Conservation (phyloP, 1,140 invertebrate genomes). For the Druon quercuslanigerum region DNA sequence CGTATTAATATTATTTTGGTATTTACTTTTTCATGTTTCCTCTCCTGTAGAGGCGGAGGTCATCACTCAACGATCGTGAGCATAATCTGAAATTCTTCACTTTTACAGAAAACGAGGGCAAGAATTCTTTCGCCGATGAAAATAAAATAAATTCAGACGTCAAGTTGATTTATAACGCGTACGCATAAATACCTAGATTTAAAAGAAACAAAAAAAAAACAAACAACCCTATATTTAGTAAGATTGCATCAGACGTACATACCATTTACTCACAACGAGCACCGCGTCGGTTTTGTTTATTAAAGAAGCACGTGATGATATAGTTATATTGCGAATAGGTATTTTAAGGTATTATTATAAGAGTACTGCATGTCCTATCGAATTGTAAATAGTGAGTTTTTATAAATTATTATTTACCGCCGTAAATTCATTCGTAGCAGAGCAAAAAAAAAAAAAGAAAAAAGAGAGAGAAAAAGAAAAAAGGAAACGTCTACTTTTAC, state of each 20-base stretch:
- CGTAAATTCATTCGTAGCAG: slow-evolving; percentile 34
- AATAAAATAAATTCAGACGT: slow-evolving; percentile 62
- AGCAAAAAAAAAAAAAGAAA: too few relatives aligned
- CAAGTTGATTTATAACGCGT: slow-evolving; percentile 66
- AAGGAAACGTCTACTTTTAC: background rate
- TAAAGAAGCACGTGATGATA: slow-evolving; percentile 66
- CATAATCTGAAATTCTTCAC: slow-evolving; percentile 56
- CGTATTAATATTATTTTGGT: slow-evolving; percentile 46
- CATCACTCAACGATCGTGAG: slow-evolving; percentile 62
- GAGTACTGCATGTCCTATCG: slow-evolving; percentile 69
- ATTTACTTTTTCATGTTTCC: slow-evolving; percentile 61
- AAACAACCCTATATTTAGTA: slow-evolving; percentile 43
- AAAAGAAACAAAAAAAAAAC: too few relatives aligned
- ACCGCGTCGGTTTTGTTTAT: slow-evolving; percentile 56
- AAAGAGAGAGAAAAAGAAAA: too few relatives aligned
- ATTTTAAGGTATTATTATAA: slow-evolving; percentile 59
- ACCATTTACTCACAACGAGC: slow-evolving; percentile 59
- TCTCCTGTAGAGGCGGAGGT: slow-evolving; percentile 58
- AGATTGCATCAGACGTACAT: slow-evolving; percentile 3
- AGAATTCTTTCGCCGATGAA: slow-evolving; percentile 65
- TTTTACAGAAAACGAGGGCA: slow-evolving; percentile 67
- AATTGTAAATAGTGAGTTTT: slow-evolving; percentile 74
- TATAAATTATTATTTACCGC: slow-evolving; percentile 69
- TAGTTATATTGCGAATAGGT: slow-evolving; percentile 63
- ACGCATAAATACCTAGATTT: slow-evolving; percentile 38